Evolutionary conservation across 1,140 invertebrate species (phyloP).

Genomic region (Meteorus sp.): DNA sequence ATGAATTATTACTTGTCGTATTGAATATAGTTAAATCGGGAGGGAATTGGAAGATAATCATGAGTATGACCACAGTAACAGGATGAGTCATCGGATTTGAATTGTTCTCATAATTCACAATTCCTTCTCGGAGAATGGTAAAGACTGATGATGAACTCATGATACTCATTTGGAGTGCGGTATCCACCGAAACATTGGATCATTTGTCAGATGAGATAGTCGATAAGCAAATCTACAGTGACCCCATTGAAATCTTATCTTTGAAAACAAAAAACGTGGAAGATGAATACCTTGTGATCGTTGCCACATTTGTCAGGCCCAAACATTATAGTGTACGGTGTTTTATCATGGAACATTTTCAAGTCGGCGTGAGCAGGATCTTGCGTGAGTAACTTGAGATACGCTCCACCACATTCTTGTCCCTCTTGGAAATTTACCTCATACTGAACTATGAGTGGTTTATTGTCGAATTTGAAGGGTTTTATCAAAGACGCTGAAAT

Average conservation of each 20-base stretch:
- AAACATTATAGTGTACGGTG: conserved; percentile 98
- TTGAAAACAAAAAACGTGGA: conserved; percentile 17
- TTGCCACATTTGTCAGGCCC: conserved; percentile 99
- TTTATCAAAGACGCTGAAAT: conserved; percentile 80
- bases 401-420: conserved; percentile 98
- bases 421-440: conserved; percentile 89
- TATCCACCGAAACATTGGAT: conserved; percentile 15
- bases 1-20: no score
- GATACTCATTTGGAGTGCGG: no score
- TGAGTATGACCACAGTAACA: no score
- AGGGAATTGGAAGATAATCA: no score
- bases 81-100: no score
- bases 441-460: conserved; percentile 93
- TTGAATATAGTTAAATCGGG: no score
- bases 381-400: conserved; percentile 87
- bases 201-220: neutral
- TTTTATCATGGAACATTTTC: conserved; percentile 90
- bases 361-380: conserved; percentile 72
- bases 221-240: neutral
- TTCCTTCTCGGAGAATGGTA: no score
- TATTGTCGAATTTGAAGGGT: conserved; percentile 84
- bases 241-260: no score
- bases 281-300: conserved; percentile 75
- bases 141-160: no score
- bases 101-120: no score